Base-by-base conservation (phyloP, 2,888 invertebrate genomes). In the Cephus runcator region DNA sequence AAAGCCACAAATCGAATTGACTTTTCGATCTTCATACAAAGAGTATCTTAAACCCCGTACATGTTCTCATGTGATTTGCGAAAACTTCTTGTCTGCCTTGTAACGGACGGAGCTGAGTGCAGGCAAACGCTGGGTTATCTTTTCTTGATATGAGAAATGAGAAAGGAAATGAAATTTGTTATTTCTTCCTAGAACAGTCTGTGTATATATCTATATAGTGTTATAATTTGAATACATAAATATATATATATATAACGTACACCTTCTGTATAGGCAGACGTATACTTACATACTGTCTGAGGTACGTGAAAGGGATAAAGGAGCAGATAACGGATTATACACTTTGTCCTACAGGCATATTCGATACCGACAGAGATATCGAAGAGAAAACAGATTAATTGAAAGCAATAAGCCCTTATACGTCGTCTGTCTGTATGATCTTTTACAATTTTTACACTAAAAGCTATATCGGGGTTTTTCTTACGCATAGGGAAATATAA, bases 381-480 rank as follows among this genome's bases (percentile, higher is more conserved):
- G 81, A 76, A 76, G 23, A 56, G 80, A 78, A 74, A 75, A 76
- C 80, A 80, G 85, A 87, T 88, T 86, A 87, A 87, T 88, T 85
- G 84, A 81, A 86, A 85, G 82, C 83, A 88, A 88, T 85, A 71
- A 31, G 3, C 6, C 15, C 11, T 1, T 34, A 34, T 4, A 4
- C 1, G 4, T 12, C 4, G 11, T 69, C 6, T 33, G 15, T 12
- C 3, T 12, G 12, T 33, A 71, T 31, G 30, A 30, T 31, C 0
- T 34, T 34, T 71, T 56, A 23, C 2, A 23, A 23, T 23, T 23
- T 23, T 23, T 1, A 23, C 9, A 23, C 56, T 56, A 23, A 23
- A 23, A 56, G 2, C 23, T 15, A 0, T 1, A 15, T 40, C 40
- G 56, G 2, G 2, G 23, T 56, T 56, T 56, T 0, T 6, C 6